Evolutionary conservation across 2,888 invertebrate species (phyloP).

Genomic region (Tetranychus truncatus): DNA sequence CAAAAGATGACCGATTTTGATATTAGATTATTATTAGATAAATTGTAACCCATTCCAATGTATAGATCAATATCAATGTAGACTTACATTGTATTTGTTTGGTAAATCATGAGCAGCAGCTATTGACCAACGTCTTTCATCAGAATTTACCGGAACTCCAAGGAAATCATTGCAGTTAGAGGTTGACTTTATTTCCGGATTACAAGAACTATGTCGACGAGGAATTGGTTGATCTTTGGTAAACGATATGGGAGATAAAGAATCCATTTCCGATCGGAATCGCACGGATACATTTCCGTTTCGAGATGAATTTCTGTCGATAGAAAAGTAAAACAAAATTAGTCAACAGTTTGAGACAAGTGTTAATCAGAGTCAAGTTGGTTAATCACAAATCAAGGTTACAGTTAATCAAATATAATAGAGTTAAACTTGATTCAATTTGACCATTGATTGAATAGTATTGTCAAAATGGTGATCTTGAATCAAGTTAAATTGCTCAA

Average conservation of each 20-base stretch:
- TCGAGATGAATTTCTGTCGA: neutral
- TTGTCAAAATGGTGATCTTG: too few species aligned
- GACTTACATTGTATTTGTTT: conserved; percentile 12
- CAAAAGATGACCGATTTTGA: too few species aligned
- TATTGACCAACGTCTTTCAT: conserved; percentile 20
- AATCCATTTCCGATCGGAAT: neutral
- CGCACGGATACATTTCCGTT: conserved; percentile 1
- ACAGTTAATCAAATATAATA: neutral
- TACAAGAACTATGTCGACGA: conserved; percentile 19
- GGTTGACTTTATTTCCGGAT: conserved; percentile 13
- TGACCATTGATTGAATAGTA: too few species aligned
- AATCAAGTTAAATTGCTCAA: too few species aligned
- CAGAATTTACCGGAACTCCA: conserved; percentile 5
- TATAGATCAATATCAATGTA: neutral
- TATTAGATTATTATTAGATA: too few species aligned
- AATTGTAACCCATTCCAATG: too few species aligned
- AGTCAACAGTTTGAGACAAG: neutral
- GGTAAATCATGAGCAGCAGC: conserved; percentile 16
- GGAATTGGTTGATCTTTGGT: conserved; percentile 3
- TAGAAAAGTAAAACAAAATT: neutral
- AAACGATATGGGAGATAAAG: conserved; percentile 3
- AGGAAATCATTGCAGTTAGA: conserved; percentile 2
- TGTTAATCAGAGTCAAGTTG: neutral
- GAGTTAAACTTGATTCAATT: neutral
- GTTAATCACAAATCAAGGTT: neutral